A percentile compares a stretch with the other conserved stretches of the same genome.
phyloP scores from a whole-genome alignment of 2,888 invertebrate species.

The Spisula subtruncata region DNA sequence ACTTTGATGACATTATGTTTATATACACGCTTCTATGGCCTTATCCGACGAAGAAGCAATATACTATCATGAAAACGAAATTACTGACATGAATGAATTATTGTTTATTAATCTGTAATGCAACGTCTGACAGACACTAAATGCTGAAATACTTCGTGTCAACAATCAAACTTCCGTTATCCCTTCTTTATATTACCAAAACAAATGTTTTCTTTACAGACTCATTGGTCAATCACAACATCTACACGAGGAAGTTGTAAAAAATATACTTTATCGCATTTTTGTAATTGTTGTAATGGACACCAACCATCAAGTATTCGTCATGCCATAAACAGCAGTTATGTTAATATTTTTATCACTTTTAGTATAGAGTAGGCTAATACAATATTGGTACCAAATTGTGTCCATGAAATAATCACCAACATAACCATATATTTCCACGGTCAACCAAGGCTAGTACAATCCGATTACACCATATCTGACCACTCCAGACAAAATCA shows the following conservation, averaged over 20 bases:
- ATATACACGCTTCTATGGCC: background rate
- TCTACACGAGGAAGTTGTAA: background rate
- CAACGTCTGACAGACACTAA: too few relatives aligned
- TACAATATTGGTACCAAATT: background rate
- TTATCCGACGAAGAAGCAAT: background rate
- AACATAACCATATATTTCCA: background rate
- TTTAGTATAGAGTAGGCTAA: background rate
- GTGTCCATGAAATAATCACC: background rate
- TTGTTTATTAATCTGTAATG: background rate
- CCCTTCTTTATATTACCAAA: too few relatives aligned
- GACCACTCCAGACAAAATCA: background rate
- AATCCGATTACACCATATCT: background rate
- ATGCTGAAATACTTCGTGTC: too few relatives aligned
- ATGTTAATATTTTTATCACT: background rate
- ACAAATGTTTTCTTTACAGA: too few relatives aligned
- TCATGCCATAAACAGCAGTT: too few relatives aligned
- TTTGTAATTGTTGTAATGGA: too few relatives aligned
- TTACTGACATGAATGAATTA: background rate
- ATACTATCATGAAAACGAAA: background rate
- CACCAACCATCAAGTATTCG: too few relatives aligned
- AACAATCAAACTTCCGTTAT: too few relatives aligned
- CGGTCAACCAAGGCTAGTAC: background rate
- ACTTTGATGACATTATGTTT: background rate
- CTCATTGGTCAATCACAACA: too few relatives aligned
- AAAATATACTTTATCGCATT: background rate